Conservation (phyloP, 1,140 invertebrate genomes). For the Hetaerina americana region DNA sequence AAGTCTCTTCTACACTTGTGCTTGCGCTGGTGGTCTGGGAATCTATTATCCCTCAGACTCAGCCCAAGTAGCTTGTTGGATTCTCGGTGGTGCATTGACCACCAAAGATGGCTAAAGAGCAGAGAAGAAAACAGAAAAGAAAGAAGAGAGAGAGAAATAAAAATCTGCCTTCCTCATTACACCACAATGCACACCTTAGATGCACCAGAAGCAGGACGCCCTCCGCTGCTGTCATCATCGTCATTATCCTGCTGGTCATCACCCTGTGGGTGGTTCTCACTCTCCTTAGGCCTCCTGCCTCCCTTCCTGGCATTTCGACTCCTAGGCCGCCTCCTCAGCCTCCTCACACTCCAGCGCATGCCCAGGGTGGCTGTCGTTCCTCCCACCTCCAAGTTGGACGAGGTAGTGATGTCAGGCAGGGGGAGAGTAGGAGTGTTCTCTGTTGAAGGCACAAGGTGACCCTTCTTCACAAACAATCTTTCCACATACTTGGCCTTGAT, state of each 20-base stretch:
- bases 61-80: no score
- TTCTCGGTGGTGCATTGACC: no score
- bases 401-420: background rate
- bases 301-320: conserved; percentile 29
- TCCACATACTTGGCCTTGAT: conserved; percentile 67
- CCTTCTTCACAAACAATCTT: conserved; percentile 42
- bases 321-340: conserved; percentile 38
- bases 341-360: conserved; percentile 54
- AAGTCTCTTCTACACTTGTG: no score
- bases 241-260: background rate
- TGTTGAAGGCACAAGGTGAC: no score
- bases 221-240: background rate
- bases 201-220: background rate
- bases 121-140: no score
- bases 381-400: conserved; percentile 26
- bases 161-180: no score
- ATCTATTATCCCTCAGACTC: no score
- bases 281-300: conserved; percentile 11
- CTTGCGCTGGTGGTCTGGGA: no score
- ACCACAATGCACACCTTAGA: no score
- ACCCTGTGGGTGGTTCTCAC: background rate
- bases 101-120: no score
- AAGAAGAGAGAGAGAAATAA: no score
- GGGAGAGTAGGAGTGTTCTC: conserved; percentile 18
- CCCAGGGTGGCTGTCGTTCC: no score